Conservation (phyloP, 2,888 invertebrate species). For the Tetragonisca angustula region DNA sequence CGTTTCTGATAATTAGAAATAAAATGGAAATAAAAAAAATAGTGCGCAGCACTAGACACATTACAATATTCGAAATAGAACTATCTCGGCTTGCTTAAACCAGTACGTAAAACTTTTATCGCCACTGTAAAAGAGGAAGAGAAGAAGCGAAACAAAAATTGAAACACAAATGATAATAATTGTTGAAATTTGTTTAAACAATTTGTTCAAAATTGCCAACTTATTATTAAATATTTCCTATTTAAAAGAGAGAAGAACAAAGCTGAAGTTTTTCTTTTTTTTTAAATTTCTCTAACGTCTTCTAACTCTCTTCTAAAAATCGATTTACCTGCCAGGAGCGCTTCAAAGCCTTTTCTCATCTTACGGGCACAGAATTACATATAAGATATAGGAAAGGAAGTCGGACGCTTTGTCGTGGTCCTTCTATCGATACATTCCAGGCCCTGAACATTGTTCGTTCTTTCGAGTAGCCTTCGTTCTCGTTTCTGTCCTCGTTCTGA, state of each 20-base stretch:
- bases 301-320: conserved; percentile 7
- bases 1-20: background rate
- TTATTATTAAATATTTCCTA: background rate
- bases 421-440: conserved; percentile 50
- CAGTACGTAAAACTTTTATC: conserved; percentile 33
- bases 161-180: background rate
- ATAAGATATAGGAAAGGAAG: conserved; percentile 26
- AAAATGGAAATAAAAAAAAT: background rate
- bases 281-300: background rate
- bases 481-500: conserved; percentile 50
- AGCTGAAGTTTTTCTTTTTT: no score
- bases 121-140: conserved; percentile 10
- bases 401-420: conserved; percentile 37
- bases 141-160: background rate
- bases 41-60: background rate
- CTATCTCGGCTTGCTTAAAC: background rate
- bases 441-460: conserved; percentile 49
- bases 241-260: background rate
- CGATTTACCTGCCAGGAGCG: conserved; percentile 16
- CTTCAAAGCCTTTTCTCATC: background rate
- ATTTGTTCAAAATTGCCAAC: background rate
- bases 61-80: background rate
- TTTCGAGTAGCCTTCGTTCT: conserved; percentile 50
- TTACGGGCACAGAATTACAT: conserved; percentile 16
- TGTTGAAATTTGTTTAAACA: background rate